Evolutionary conservation across 2,888 invertebrate species (phyloP).

Genomic region (Cartodere bifasciata): DNA sequence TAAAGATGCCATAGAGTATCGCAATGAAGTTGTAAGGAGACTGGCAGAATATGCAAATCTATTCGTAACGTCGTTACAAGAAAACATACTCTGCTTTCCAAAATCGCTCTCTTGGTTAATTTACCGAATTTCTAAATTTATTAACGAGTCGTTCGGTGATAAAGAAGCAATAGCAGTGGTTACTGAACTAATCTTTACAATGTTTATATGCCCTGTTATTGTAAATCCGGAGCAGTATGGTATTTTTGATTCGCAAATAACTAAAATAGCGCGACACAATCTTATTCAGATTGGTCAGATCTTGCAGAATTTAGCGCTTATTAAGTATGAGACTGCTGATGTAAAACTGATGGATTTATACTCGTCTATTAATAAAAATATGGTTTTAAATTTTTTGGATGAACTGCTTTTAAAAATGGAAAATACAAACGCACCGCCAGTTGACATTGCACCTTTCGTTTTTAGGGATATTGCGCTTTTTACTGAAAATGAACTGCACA

Average conservation of each 20-base stretch:
- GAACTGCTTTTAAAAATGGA: slow-evolving; percentile 43
- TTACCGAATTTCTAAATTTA: slow-evolving; percentile 63
- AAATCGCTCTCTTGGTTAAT: slow-evolving; percentile 82
- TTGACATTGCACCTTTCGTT: slow-evolving; percentile 38
- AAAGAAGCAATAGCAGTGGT: slow-evolving; percentile 52
- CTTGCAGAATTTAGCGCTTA: slow-evolving; percentile 78
- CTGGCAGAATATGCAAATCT: slow-evolving; percentile 65
- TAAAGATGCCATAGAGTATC: slow-evolving; percentile 52
- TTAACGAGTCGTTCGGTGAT: slow-evolving; percentile 45
- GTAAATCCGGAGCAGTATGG: slow-evolving; percentile 93
- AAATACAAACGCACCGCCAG: slow-evolving; percentile 34
- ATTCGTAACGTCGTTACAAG: slow-evolving; percentile 71
- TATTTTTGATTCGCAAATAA: slow-evolving; percentile 84
- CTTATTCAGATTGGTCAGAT: slow-evolving; percentile 85
- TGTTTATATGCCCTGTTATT: slow-evolving; percentile 92
- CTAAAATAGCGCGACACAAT: slow-evolving; percentile 81
- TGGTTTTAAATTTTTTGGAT: slow-evolving; percentile 68
- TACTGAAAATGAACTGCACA: slow-evolving; percentile 51
- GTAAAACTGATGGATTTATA: slow-evolving; percentile 63
- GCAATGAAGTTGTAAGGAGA: slow-evolving; percentile 65
- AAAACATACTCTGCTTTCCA: slow-evolving; percentile 84
- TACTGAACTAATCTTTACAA: slow-evolving; percentile 84
- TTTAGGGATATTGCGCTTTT: slow-evolving; percentile 53
- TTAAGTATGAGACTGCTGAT: slow-evolving; percentile 71
- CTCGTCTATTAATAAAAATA: slow-evolving; percentile 65